phyloP scores from a whole-genome alignment of 2,888 invertebrate species.

The Nephrotoma appendiculata region DNA sequence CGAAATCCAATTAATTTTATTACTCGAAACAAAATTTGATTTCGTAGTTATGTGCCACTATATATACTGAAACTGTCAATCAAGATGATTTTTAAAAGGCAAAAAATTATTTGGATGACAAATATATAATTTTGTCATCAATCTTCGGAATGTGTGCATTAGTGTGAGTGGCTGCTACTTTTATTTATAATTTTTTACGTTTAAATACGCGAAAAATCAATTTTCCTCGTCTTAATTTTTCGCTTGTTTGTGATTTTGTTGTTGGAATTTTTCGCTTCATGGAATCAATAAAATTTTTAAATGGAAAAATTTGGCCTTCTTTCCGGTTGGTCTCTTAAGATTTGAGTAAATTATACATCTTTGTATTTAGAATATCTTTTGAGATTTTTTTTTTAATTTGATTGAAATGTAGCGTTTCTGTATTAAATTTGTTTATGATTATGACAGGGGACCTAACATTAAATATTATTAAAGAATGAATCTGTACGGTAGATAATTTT shows the following conservation, averaged over 20 bases:
- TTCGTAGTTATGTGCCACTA: background rate
- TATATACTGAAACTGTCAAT: background rate
- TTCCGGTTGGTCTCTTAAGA: background rate
- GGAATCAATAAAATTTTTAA: background rate
- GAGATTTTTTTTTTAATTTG: background rate
- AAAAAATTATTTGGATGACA: background rate
- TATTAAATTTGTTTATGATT: no score
- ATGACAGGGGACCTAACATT: no score
- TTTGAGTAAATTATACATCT: background rate
- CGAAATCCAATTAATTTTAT: background rate
- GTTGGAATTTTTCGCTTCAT: background rate
- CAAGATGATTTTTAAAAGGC: background rate
- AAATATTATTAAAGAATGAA: no score
- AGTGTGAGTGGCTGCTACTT: background rate
- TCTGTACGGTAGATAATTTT: no score
- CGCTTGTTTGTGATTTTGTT: background rate
- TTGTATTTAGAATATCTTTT: background rate
- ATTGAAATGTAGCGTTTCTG: background rate
- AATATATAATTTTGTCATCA: background rate
- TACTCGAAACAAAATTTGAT: background rate
- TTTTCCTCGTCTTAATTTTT: background rate
- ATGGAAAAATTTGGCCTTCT: background rate
- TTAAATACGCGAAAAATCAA: background rate
- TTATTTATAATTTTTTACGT: background rate
- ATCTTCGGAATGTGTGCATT: background rate